phyloP scores from a whole-genome alignment of 2,797 vertebrate species.

The Acrossocheilus fasciatus region DNA sequence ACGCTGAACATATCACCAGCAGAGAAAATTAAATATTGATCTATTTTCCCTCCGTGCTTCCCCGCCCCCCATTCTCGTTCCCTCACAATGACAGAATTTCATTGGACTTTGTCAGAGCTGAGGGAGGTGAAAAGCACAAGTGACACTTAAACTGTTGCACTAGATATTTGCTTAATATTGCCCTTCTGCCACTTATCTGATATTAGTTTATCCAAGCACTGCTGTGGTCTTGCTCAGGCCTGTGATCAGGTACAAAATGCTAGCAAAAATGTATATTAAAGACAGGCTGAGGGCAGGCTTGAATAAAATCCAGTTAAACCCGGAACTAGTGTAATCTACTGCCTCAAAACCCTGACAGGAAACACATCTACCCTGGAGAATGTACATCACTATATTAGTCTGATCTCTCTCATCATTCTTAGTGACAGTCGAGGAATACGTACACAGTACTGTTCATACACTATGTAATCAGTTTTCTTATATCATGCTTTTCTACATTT shows the following conservation, averaged over 20 bases:
- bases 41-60: constrained; percentile 72
- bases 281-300: not conserved
- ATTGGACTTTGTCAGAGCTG: constrained; percentile 64
- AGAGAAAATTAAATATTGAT: constrained; percentile 87
- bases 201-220: constrained; percentile 1
- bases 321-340: constrained; percentile 5
- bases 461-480: not conserved
- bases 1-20: constrained; percentile 78
- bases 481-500: not conserved
- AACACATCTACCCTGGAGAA: not conserved
- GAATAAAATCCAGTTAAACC: not conserved
- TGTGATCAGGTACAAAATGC: not conserved
- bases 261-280: not conserved
- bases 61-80: not conserved
- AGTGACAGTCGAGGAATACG: not conserved
- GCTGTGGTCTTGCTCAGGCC: not conserved
- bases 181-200: constrained; percentile 4
- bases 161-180: constrained; percentile 33
- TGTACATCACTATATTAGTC: not conserved
- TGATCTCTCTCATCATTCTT: not conserved
- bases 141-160: constrained; percentile 22
- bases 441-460: not conserved
- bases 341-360: not conserved
- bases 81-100: constrained; percentile 69
- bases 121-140: constrained; percentile 39